Evolutionary conservation across 2,888 invertebrate genomes (phyloP).

Genomic region (Acanthopleura granulata): DNA sequence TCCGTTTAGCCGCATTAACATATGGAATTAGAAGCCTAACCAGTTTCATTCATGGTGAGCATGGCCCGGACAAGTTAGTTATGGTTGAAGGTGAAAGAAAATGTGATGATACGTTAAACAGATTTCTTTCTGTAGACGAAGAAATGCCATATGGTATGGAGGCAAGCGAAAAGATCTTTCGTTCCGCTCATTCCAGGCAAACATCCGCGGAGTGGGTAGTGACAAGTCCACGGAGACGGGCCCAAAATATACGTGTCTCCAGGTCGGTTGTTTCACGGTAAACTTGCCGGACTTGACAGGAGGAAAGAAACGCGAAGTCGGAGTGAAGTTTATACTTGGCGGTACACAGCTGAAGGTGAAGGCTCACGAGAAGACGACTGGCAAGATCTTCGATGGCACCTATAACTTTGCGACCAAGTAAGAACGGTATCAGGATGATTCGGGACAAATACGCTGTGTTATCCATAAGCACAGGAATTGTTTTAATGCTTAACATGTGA

Average conservation of each 20-base stretch:
- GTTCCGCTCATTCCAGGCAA: conserved; percentile 31
- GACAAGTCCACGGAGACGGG: conserved; percentile 31
- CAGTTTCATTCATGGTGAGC: conserved; percentile 32
- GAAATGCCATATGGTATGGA: conserved; percentile 33
- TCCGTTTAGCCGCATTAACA: conserved; percentile 24
- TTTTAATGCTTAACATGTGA: no score
- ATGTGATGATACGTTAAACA: conserved; percentile 39
- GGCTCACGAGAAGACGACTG: conserved; percentile 25
- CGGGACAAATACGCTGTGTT: no score
- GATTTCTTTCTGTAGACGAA: conserved; percentile 37
- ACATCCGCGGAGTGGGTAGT: conserved; percentile 32
- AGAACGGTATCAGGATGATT: no score
- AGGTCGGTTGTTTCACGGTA: conserved; percentile 38
- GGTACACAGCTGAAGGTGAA: conserved; percentile 42
- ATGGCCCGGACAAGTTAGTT: conserved; percentile 32
- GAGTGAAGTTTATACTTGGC: conserved; percentile 38
- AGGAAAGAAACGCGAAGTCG: conserved; percentile 33
- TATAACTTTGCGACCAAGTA: conserved; percentile 26
- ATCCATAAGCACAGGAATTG: no score
- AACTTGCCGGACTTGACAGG: conserved; percentile 25
- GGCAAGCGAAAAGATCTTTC: conserved; percentile 33
- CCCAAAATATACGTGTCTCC: conserved; percentile 34
- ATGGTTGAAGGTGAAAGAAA: conserved; percentile 30
- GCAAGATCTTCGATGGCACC: conserved; percentile 28
- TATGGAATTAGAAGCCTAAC: conserved; percentile 38